phyloP scores from a whole-genome alignment of 2,113 vertebrate genomes.

The Chaenocephalus aceratus region DNA sequence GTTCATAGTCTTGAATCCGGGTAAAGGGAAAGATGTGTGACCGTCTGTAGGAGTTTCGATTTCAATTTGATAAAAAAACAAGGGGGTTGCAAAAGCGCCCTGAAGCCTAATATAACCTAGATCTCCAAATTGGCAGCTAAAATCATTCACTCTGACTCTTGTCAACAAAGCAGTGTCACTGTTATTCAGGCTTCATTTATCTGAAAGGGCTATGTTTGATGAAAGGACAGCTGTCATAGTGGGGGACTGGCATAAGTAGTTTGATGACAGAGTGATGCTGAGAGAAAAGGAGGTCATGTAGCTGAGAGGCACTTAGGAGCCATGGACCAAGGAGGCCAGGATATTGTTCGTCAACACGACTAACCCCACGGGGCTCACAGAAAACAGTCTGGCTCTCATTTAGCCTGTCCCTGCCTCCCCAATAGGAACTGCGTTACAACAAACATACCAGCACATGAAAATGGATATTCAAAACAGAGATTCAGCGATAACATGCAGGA shows the following conservation, averaged over 20 bases:
- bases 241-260: constrained; percentile 66
- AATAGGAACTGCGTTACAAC: constrained; percentile 37
- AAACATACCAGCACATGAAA: constrained; percentile 57
- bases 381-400: constrained; percentile 69
- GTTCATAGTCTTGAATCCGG: constrained; percentile 1
- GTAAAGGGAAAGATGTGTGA: neutral
- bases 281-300: constrained; percentile 69
- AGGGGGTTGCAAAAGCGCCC: neutral
- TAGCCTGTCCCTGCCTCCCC: constrained; percentile 30
- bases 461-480: constrained; percentile 27
- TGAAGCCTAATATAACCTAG: constrained; percentile 19
- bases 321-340: constrained; percentile 58
- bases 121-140: constrained; percentile 45
- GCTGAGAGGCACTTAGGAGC: constrained; percentile 70
- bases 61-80: constrained; percentile 15
- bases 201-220: constrained; percentile 63
- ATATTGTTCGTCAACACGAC: constrained; percentile 76
- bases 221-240: constrained; percentile 77
- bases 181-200: constrained; percentile 56
- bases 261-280: constrained; percentile 72
- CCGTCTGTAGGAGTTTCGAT: neutral
- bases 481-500: neutral
- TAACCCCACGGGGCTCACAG: constrained; percentile 64
- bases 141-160: constrained; percentile 58
- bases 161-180: constrained; percentile 57